Evolutionary conservation across 2,888 invertebrate genomes (phyloP).

Genomic region (Netelia melanura): DNA sequence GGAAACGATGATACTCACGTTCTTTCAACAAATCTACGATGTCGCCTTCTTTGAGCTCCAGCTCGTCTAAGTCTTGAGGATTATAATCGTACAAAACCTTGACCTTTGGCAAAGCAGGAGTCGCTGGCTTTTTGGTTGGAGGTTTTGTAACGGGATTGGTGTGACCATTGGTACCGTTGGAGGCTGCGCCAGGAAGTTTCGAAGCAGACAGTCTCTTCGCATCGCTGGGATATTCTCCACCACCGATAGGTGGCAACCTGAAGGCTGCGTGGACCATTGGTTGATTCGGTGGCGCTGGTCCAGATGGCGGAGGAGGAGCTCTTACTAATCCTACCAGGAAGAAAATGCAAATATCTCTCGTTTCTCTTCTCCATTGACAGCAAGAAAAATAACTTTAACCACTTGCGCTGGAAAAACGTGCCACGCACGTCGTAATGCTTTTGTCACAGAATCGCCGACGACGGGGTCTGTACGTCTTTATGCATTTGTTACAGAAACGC

Average conservation of each 20-base stretch:
- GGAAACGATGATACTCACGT: conserved; percentile 82
- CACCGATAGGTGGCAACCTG: conserved; percentile 74
- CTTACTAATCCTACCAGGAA: conserved; percentile 75
- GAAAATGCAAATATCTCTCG: neutral
- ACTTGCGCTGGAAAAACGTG: no score
- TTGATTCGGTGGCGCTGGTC: conserved; percentile 85
- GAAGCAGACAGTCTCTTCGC: conserved; percentile 51
- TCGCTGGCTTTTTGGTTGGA: conserved; percentile 84
- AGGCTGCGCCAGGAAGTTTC: conserved; percentile 37
- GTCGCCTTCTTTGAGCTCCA: conserved; percentile 87
- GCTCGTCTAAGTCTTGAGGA: conserved; percentile 89
- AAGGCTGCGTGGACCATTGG: conserved; percentile 80
- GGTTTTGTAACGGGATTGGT: conserved; percentile 49
- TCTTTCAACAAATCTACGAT: conserved; percentile 87
- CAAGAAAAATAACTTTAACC: no score
- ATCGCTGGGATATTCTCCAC: conserved; percentile 64
- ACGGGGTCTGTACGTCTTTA: no score
- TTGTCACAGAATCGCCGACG: no score
- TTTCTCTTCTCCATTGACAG: neutral
- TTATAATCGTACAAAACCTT: conserved; percentile 88
- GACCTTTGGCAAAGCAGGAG: conserved; percentile 84
- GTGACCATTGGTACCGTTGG: conserved; percentile 55
- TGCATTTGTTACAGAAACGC: no score
- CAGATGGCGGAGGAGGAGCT: conserved; percentile 85
- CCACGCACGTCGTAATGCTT: no score